These are phyloP conservation scores for Sylvicola cinctus DNA, from an alignment of 2,888 invertebrate species.

Conservation along the genomic window DNA sequence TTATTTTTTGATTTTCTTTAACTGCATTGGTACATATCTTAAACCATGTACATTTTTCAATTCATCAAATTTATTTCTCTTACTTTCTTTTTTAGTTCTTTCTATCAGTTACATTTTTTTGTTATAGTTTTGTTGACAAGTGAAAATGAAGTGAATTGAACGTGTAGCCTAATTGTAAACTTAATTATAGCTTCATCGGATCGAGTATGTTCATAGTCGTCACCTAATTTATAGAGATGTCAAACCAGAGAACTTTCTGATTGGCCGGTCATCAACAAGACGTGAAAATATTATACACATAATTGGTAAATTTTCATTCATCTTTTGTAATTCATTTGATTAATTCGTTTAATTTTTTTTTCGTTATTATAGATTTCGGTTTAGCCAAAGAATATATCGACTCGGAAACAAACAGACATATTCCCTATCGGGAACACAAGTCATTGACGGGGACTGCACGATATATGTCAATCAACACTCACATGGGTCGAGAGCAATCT, in stretches of 20 bases:
- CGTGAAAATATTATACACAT: conserved; percentile 98
- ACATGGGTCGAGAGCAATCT: conserved; percentile 99
- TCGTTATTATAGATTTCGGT: conserved; percentile 73
- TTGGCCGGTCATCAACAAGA: conserved; percentile 92
- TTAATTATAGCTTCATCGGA: conserved; percentile 67
- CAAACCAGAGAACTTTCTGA: conserved; percentile 99
- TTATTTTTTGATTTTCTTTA: not conserved
- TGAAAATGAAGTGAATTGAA: too few species aligned
- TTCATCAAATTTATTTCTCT: conserved; percentile 2
- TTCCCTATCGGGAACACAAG: conserved; percentile 99
- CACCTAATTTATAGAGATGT: conserved; percentile 98
- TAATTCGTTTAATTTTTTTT: conserved; percentile 5
- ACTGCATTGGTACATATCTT: not conserved
- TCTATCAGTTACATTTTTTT: too few species aligned
- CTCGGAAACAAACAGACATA: conserved; percentile 99
- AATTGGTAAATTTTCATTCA: conserved; percentile 44
- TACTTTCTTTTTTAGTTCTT: conserved; percentile 13
- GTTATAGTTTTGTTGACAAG: too few species aligned
- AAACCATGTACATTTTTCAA: not conserved
- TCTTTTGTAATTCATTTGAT: not conserved
- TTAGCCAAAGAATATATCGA: conserved; percentile 99
- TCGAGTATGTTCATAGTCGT: conserved; percentile 98
- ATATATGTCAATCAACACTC: conserved; percentile 99
- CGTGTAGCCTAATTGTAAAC: too few species aligned
- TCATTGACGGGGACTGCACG: conserved; percentile 98